Base-by-base conservation (phyloP, 2,797 vertebrate genomes). In the Diplodus puntazzo region DNA sequence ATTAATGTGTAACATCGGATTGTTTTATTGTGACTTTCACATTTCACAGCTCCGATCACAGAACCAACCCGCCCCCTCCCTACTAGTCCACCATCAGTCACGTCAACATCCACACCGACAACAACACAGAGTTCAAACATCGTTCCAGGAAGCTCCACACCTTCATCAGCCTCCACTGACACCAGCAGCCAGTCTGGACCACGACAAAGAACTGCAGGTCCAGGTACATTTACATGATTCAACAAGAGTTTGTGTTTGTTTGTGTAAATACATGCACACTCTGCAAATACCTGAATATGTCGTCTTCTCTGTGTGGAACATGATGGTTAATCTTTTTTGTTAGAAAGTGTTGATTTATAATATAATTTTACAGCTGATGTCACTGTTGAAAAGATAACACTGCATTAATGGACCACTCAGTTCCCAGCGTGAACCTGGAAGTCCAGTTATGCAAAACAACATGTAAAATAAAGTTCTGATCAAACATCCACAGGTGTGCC, bases 61-160 rank as follows among this genome's bases (percentile, higher is more conserved):
- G 18, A 43, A 43, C 55, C 64, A 63, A 50, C n/a, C 4, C 0
- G 0, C 62, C 45, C 20, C 30, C 14, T 0, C 0, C 0, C 0
- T n/a, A 12, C 14, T 20, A 9, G 14, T 58, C 0, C 67, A 48
- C 0, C 72, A 21, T 59, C 14, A 1, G 20, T 34, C 23, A 52
- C 71, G 53, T n/a, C 62, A 11, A 0, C 62, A 34, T 72, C 63
- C 17, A 45, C 34, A 17, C 16, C 1, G 11, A 50, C 10, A 2
- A 50, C 39, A 4, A 17, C 55, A 48, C 48, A 46, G 55, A 62
- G 58, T 18, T 43, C 16, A 8, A 30, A 3, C 25, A n/a, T 16
- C 69, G 17, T 11, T 14, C 13, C 57, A 53, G 23, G 10, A 48
- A 46, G 25, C n/a, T 25, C 17, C 42, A 18, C 49, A 18, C 18